Conservation (phyloP, 2,888 invertebrate genomes). For the Agrenia bidenticulata region DNA sequence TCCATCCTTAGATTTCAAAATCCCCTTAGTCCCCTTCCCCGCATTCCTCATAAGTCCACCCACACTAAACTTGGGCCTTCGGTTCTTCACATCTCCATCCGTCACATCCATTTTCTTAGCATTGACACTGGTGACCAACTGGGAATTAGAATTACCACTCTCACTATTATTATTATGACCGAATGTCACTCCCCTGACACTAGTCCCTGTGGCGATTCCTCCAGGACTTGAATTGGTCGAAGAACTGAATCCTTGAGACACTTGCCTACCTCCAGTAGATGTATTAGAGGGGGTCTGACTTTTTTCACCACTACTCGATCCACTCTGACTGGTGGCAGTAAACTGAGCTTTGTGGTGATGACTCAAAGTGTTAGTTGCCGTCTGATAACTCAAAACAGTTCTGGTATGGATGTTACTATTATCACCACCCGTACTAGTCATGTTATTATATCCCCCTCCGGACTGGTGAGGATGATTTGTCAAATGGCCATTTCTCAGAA, state of each 20-base stretch:
- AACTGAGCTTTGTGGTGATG: too few species aligned
- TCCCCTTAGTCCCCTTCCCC: constrained; percentile 36
- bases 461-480: not conserved
- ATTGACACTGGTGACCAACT: constrained; percentile 12
- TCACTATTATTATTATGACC: constrained; percentile 6
- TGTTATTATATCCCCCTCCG: constrained; percentile 15
- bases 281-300: too few species aligned
- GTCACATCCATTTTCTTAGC: not conserved
- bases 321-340: too few species aligned
- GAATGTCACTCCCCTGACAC: not conserved
- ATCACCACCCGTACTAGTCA: constrained; percentile 9
- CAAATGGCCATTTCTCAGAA: not conserved
- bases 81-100: constrained; percentile 15
- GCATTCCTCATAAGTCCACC: constrained; percentile 13
- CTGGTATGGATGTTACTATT: constrained; percentile 23
- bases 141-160: too few species aligned
- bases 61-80: constrained; percentile 25
- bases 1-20: constrained; percentile 45
- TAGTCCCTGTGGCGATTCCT: not conserved
- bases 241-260: too few species aligned
- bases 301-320: too few species aligned
- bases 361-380: constrained; percentile 24
- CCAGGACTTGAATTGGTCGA: too few species aligned
- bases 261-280: too few species aligned
- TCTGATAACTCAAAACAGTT: constrained; percentile 28